Base-by-base conservation (phyloP, 2,797 vertebrate genomes). In the Euphonia xanthogaster region DNA sequence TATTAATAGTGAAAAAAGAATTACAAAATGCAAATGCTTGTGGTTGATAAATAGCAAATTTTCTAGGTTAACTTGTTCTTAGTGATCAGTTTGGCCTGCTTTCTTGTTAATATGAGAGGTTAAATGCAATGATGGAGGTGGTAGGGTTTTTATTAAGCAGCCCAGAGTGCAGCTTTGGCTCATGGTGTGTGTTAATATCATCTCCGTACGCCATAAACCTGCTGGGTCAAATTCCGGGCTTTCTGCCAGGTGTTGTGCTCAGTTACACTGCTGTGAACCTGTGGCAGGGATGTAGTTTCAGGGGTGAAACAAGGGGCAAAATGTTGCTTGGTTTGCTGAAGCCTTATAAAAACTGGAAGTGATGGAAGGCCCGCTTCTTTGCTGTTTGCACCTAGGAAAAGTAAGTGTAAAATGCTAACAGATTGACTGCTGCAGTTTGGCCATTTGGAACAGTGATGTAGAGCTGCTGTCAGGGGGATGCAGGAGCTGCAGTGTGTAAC, bases 221-320 rank as follows among this genome's bases (percentile, higher is more conserved):
- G 71, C 68, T 1, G 33, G 92, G 93, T 94, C 79, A 91, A 77
- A 86, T 61, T 91, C 90, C 78, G 68, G 95, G 96, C 95, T 93
- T 35, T 53, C 53, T 95, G 96, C 95, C 96, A 96, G 89, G n/a
- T 40, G n/a, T 68, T 82, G 81, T 16, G 42, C 91, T 72, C 86
- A 28, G 83, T 94, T 82, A 74, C 2, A 0, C 51, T 40, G 42
- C 78, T n/a, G 30, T 68, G 82, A 83, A 62, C 72, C 62, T 31
- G 33, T 39, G 62, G 58, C 76, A 86, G 53, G 55, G 62, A 67
- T 76, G 78, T 31, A 48, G 78, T 58, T 94, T 68, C 76, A 86
- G 53, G 68, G 47, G 51, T 93, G 70, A 94, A 91, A 72, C 75
- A 66, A 65, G 76, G 57, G 70, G 62, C 68, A 89, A 93, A 88